Evolutionary conservation across 2,888 invertebrate species (phyloP), one percentile per base, ranked within the genome.

Genomic region (Drosophila demipolita): DNA sequence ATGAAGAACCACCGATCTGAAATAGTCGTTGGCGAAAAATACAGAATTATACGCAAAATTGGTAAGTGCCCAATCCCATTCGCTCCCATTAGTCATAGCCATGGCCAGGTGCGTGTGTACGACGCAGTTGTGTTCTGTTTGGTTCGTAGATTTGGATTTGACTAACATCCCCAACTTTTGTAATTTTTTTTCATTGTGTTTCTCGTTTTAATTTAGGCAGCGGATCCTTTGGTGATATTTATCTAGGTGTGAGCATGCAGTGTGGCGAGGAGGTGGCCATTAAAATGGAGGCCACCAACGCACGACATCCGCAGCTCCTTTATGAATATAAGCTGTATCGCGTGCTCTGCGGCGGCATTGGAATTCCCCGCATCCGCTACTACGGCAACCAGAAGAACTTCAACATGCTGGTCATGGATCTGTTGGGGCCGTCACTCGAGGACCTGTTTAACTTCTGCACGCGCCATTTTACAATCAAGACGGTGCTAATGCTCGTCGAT

Each of bases 361-460:
- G 98, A 87, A 99, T 99, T 94, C 99, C 99, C 91, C 98, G 98
- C 93, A 97, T 99, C 94, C 97, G 96, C 94, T 96, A 98, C 96
- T 99, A 96, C 94, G 99, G 99, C 86, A 97, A 96, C 94, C 99
- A 99, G 94, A 96, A 97, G 91, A 99, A 99, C 89, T 99, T 98
- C 95, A 99, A 99, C 94, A 98, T 99, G 82, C 95, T 99, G 90
- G 99, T 99, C 82, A 99, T 99, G 99, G 99, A 99, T 94, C 95
- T 99, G 62, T 94, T 99, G 81, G 99, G 99, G 52, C 99, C 99
- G 3, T 99, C 98, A 63, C 95, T 99, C 60, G 99, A 99, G 94
- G 99, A 99, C 94, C 95, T 99, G 59, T 99, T 99, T 95, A 99
- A 99, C 94, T 99, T 99, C 94, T 99, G 99, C 94, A 97, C 98